Base-by-base conservation (phyloP, 2,888 invertebrate species). In the Clivina fossor region DNA sequence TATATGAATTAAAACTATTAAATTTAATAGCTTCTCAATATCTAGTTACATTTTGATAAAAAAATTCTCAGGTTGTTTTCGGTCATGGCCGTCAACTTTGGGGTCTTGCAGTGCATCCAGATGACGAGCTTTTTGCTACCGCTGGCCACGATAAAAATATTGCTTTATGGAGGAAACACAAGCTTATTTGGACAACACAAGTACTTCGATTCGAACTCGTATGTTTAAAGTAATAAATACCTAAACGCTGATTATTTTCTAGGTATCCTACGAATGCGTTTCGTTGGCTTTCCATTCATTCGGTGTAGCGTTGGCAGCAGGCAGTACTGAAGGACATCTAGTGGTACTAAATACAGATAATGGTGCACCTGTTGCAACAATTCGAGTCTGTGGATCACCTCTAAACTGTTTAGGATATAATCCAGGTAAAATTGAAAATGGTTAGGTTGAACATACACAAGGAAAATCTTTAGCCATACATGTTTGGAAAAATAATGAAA, bases 121-220 rank as follows among this genome's bases (percentile, higher is more conserved):
- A 91, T 64, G 91, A 91, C 67, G 93, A 93, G 73, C 82, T 92
- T 62, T 93, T 93, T 68, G 91, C 93, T 1, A 92, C 94, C 1
- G 93, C 93, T 1, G 94, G 94, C 0, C 89, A 90, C 66, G 94
- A 94, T 71, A 90, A 91, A 70, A 87, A 89, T 64, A 90, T 95
- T 60, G 91, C 91, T 2, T 76, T 93, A 37, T 95, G 95, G 95
- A 83, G 90, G 58, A 86, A 90, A 57, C 92, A 91, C 70, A 90
- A 90, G 74, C 78, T 93, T 8, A 79, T 92, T 37, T 94, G 93
- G 88, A 88, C 85, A 49, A 86, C 89, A 32, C 89, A 90, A 78
- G 90, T 92, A n/a, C n/a, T n/a, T n/a, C n/a, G n/a, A n/a, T n/a
- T n/a, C n/a, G n/a, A n/a, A n/a, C n/a, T n/a, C n/a, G n/a, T n/a